phyloP scores from a whole-genome alignment of 2,888 invertebrate genomes.

The Pollenia griseotomentosa region DNA sequence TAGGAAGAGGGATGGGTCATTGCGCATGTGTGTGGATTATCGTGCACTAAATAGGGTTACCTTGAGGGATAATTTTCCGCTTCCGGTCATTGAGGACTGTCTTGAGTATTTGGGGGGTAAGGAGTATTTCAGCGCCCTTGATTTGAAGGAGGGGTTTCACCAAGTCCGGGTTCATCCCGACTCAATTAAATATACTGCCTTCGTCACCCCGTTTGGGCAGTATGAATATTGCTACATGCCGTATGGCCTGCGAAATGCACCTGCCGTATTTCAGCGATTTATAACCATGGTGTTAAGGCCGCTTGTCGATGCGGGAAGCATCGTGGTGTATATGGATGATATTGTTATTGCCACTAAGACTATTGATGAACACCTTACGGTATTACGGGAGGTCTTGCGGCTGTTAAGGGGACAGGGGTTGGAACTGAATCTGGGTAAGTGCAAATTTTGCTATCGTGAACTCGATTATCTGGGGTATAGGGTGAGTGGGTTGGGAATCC shows the following conservation, averaged over 20 bases:
- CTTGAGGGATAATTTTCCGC: no score
- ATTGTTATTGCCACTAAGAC: slow-evolving; percentile 27
- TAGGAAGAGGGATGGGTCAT: no score
- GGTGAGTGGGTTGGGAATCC: slow-evolving; percentile 14
- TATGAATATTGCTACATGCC: slow-evolving; percentile 14
- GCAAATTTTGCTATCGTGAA: slow-evolving; percentile 12
- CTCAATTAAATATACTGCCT: no score
- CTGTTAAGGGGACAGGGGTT: background rate
- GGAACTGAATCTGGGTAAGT: slow-evolving; percentile 37
- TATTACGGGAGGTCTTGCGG: background rate
- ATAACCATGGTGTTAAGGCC: background rate
- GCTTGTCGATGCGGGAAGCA: background rate
- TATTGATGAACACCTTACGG: slow-evolving; percentile 2
- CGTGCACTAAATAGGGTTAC: no score
- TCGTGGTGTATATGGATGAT: slow-evolving; percentile 42
- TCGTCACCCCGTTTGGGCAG: slow-evolving; percentile 34
- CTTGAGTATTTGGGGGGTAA: no score
- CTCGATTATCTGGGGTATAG: slow-evolving; percentile 33
- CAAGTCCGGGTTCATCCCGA: no score
- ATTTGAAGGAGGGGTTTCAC: no score
- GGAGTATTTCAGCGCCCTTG: no score
- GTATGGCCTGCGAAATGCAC: slow-evolving; percentile 25
- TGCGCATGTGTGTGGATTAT: no score
- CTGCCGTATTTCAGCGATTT: slow-evolving; percentile 42
- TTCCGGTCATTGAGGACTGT: no score